A percentile compares a stretch with the other conserved stretches of the same genome.
phyloP scores from a whole-genome alignment of 2,797 vertebrate species.

The Crocidura indochinensis region DNA sequence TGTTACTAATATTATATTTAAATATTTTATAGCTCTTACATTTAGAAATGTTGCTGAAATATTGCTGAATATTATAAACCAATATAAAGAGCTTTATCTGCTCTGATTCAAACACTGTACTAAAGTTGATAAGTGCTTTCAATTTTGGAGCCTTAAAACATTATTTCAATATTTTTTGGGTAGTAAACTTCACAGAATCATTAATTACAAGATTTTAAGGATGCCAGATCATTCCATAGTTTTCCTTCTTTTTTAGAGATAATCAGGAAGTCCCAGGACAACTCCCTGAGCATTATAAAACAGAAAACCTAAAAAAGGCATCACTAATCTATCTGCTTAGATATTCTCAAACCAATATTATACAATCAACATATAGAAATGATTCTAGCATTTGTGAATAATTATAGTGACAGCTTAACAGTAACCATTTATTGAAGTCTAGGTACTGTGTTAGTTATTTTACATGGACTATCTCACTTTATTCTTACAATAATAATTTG shows the following conservation, averaged over 20 bases:
- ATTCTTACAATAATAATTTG: conserved; percentile 31
- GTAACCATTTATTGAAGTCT: background rate
- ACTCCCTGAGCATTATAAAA: background rate
- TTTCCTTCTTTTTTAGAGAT: conserved; percentile 36
- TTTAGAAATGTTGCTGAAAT: conserved; percentile 44
- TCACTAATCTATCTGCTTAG: background rate
- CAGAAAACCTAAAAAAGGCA: background rate
- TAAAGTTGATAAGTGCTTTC: conserved; percentile 46
- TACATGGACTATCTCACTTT: conserved; percentile 3
- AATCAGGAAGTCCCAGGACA: background rate
- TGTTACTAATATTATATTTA: conserved; percentile 23
- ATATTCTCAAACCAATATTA: conserved; percentile 39
- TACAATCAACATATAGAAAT: background rate
- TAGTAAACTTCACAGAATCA: conserved; percentile 69
- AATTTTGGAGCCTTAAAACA: conserved; percentile 48
- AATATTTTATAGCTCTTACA: conserved; percentile 63
- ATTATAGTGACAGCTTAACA: conserved; percentile 32
- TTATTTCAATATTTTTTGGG: background rate
- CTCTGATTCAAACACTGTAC: conserved; percentile 51
- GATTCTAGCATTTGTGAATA: conserved; percentile 41
- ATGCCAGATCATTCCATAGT: conserved; percentile 41
- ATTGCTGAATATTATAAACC: conserved; percentile 45
- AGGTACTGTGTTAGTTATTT: background rate
- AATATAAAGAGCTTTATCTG: conserved; percentile 37
- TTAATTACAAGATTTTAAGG: conserved; percentile 25